These are phyloP conservation scores for Pristionchus maxplancki DNA, from an alignment of 2,888 invertebrate genomes.

Conservation along the genomic window DNA sequence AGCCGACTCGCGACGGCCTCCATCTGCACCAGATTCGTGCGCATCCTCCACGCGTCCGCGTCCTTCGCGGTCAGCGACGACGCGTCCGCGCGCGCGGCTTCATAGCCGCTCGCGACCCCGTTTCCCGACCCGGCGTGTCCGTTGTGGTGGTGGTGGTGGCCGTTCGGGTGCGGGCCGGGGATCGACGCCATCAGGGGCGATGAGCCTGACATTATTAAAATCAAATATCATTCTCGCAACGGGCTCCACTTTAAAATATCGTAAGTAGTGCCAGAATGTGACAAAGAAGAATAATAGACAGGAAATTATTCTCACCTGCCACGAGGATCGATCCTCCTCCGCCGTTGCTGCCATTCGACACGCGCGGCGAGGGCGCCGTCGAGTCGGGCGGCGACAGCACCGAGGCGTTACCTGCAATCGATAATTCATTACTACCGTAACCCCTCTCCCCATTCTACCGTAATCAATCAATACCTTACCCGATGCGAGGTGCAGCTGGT, in stretches of 20 bases:
- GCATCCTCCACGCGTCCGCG: conserved; percentile 39
- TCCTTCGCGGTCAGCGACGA: neutral
- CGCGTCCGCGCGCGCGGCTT: neutral
- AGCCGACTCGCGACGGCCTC: conserved; percentile 43
- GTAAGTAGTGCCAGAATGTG: neutral
- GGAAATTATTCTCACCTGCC: neutral
- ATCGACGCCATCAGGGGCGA: neutral
- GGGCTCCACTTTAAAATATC: neutral
- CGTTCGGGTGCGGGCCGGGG: conserved; percentile 3
- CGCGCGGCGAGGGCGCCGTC: conserved; percentile 51
- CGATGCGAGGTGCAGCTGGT: conserved; percentile 45
- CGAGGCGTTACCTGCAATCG: conserved; percentile 24
- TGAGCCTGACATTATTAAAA: neutral
- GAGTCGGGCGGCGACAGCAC: conserved; percentile 52
- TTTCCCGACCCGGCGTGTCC: conserved; percentile 16
- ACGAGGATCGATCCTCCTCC: neutral
- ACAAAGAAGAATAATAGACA: neutral
- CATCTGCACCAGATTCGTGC: neutral
- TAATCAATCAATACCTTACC: conserved; percentile 17
- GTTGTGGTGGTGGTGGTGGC: neutral
- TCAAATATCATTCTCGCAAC: too few species aligned
- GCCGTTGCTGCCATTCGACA: neutral
- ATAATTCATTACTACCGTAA: neutral
- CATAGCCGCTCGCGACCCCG: conserved; percentile 36
- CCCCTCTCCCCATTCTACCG: neutral